These are phyloP conservation scores for Callionymus lyra DNA, from an alignment of 2,113 vertebrate genomes.

Conservation along the genomic window DNA sequence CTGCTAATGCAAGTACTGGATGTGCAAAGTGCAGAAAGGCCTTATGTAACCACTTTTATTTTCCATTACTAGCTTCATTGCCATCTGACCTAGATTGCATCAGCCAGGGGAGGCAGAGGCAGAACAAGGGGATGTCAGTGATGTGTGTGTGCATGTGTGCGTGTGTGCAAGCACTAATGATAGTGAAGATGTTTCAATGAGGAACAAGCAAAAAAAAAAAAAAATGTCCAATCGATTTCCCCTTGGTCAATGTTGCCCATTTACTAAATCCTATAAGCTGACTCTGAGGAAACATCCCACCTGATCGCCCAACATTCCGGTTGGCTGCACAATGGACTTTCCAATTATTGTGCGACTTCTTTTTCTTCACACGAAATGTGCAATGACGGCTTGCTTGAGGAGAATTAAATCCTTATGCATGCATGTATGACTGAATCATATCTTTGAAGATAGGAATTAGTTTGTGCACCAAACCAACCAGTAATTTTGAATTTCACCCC, in stretches of 20 bases:
- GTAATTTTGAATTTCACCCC: no score
- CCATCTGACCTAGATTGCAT: slow-evolving; percentile 69
- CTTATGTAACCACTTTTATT: slow-evolving; percentile 71
- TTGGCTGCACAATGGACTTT: slow-evolving; percentile 7
- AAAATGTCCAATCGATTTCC: slow-evolving; percentile 42
- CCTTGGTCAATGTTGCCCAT: slow-evolving; percentile 44
- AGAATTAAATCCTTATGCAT: no score
- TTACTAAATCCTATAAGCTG: slow-evolving; percentile 44
- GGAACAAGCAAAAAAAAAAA: slow-evolving; percentile 23
- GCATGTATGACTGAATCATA: no score
- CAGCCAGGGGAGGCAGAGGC: slow-evolving; percentile 59
- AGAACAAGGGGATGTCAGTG: slow-evolving; percentile 55
- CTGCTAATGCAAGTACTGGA: slow-evolving; percentile 49
- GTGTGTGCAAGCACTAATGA: slow-evolving; percentile 1
- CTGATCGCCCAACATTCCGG: slow-evolving; percentile 21
- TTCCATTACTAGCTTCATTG: slow-evolving; percentile 66
- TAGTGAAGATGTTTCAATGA: slow-evolving; percentile 35
- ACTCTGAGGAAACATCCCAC: slow-evolving; percentile 14
- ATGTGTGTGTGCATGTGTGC: slow-evolving; percentile 20
- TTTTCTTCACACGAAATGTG: not conserved
- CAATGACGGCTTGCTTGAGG: no score
- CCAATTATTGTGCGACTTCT: slow-evolving; percentile 14
- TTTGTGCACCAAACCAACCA: no score
- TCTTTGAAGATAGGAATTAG: no score
- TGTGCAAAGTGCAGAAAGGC: slow-evolving; percentile 49